Evolutionary conservation across 35 echinoderm and acorn worm species (phyloP).

Genomic region (Lytechinus pictus): DNA sequence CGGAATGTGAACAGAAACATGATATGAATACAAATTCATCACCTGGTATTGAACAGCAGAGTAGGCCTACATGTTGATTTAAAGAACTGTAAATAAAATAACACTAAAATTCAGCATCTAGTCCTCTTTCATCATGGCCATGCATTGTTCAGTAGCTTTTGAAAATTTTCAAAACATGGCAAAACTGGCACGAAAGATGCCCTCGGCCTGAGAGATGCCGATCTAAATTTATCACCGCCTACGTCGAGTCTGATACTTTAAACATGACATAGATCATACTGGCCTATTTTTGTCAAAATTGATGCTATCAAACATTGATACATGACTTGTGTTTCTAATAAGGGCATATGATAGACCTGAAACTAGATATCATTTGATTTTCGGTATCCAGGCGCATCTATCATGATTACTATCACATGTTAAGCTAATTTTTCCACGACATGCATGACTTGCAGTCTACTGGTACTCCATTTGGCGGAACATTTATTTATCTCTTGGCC

Average conservation of each 20-base stretch:
- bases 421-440: neutral
- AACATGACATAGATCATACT: neutral
- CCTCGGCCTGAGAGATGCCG: neutral
- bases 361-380: neutral
- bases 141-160: neutral
- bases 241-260: neutral
- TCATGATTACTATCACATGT: neutral
- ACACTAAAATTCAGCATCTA: neutral
- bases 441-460: neutral
- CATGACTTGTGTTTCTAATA: slow-evolving; percentile 12
- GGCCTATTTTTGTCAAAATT: slow-evolving; percentile 2
- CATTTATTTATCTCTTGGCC: neutral
- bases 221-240: slow-evolving; percentile 18
- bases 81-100: neutral
- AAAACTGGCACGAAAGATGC: neutral
- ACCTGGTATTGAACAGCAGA: neutral
- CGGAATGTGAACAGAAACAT: neutral
- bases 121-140: neutral
- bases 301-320: neutral
- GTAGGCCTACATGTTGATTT: neutral
- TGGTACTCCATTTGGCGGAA: neutral
- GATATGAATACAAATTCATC: neutral
- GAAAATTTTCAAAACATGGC: neutral
- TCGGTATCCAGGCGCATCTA: neutral
- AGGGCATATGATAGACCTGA: slow-evolving; percentile 7